Evolutionary conservation across 2,888 invertebrate species (phyloP), one percentile per base, ranked within the genome.

Genomic region (Sepioteuthis lessoniana): DNA sequence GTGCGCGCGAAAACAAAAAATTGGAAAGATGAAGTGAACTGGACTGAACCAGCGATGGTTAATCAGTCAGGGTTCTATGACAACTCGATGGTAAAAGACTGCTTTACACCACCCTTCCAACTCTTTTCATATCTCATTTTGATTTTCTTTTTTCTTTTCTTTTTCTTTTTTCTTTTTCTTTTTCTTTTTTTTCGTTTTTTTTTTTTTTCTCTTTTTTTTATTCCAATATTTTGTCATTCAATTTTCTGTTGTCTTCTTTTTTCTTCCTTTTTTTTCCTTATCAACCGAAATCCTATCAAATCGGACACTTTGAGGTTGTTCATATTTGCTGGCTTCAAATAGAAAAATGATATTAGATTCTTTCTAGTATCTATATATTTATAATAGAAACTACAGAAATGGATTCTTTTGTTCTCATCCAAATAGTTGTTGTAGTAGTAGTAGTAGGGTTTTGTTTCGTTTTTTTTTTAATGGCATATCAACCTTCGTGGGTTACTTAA

Each of bases 271-370:
- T 4, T 76, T 13, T 16, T 76, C n/a, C 0, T 76, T 76, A 76
- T 76, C 76, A 4, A n/a, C n/a, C n/a, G 19, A 76, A 76, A 76
- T 76, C 76, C 76, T 76, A 76, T 76, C 76, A 76, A 76, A 76
- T 76, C 76, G n/a, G n/a, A 76, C 76, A 76, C 76, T 76, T 76
- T 76, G 76, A 76, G 76, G 13, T 76, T 35, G 76, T 76, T 76
- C 76, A 76, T 76, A 76, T 76, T 76, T 76, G 76, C n/a, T 35
- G n/a, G n/a, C 76, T 76, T 76, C 76, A 76, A 76, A 76, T 76
- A 76, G 76, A 35, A 76, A 76, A 35, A 76, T 76, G 76, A 76
- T 76, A 76, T 76, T 76, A 76, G 76, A 76, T 76, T 76, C 76
- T 76, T 16, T 35, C 76, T 35, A 13, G 16, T 76, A 76, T 76